Base-by-base conservation (phyloP, 1,140 invertebrate species). In the Cydia pomonella region DNA sequence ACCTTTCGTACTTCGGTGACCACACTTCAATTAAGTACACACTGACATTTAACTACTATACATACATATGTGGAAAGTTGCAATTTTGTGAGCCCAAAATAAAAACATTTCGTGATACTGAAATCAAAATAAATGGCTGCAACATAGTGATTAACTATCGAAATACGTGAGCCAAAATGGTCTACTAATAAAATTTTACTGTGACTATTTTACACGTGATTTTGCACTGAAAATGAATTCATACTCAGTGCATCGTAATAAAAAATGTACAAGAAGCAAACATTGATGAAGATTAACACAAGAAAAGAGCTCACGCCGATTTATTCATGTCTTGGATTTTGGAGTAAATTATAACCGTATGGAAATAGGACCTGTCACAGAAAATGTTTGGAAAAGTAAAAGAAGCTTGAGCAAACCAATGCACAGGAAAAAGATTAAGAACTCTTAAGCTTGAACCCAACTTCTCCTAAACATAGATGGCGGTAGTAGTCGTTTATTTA, bases 81-180 rank as follows among this genome's bases (percentile, higher is more conserved):
- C 29, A 69, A n/a, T 69, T 41, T 69, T 33, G 25, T 69, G 29
- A 10, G 7, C 29, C 16, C 29, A 33, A 69, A 6, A 33, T 33
- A 25, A 38, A 33, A 69, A 69, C 23, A 21, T 66, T 5, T 9
- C 9, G 64, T 69, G 64, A 69, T 66, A 66, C 64, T 25, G n/a
- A 38, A 69, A 69, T 69, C 29, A 69, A 69, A 69, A 69, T 33
- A 33, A 69, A 69, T 18, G 64, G 27, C 64, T 69, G 64, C 72
- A 73, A 73, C 12, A 50, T 5, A 73, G 41, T 73, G 72, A 29
- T 73, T 27, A 50, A 23, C 53, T 21, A 59, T 59, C n/a, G 69
- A 72, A 47, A 23, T 73, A 73, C 44, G 72, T 73, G 47, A 38
- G 29, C 64, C 41, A 38, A 9, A 33, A 38, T 33, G 29, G 29